Base-by-base conservation (phyloP, 2,797 vertebrate genomes). In the Lutjanus campechanus region DNA sequence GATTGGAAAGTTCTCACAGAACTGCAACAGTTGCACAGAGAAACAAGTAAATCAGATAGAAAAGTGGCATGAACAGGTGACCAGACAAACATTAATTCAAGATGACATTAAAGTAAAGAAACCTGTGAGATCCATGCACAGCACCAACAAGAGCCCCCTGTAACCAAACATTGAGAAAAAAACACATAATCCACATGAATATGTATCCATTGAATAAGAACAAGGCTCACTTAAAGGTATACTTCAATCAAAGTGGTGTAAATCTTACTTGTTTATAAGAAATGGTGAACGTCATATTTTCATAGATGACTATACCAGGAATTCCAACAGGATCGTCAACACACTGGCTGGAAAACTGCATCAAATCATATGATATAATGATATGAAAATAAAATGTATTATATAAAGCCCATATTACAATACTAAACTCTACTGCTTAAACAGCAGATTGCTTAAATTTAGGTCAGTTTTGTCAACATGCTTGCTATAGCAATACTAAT, bases 401-500 rank as follows among this genome's bases (percentile, higher is more conserved):
- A 40, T 1, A 19, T 13, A 60, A 20, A n/a, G 9, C 2, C 19
- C 56, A 41, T 3, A 6, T 44, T 44, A 12, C 13, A 12, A 16
- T 8, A 36, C 47, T 6, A 56, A 49, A 63, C 16, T 6, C 3
- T 5, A n/a, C 1, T 9, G 1, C 1, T 19, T 29, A 8, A 9
- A 41, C 7, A 5, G 5, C 11, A 19, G 1, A 51, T 9, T 12
- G 2, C 17, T 11, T 11, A 19, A 50, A 50, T 17, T 6, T 1
- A 7, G 5, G 47, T 49, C 15, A 17, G 17, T 10, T 25, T 60
- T 1, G 0, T 16, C 29, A 9, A 22, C 1, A 43, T 81, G 73
- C 54, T 73, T 36, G 29, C 29, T 36, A 36, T 36, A 73, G 16
- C 22, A n/a, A 46, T 77, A 64, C 69, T 77, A 80, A 54, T 10